Evolutionary conservation across 1,140 invertebrate species (phyloP), one percentile per base, ranked within the genome.

Genomic region (Ectropis grisescens): DNA sequence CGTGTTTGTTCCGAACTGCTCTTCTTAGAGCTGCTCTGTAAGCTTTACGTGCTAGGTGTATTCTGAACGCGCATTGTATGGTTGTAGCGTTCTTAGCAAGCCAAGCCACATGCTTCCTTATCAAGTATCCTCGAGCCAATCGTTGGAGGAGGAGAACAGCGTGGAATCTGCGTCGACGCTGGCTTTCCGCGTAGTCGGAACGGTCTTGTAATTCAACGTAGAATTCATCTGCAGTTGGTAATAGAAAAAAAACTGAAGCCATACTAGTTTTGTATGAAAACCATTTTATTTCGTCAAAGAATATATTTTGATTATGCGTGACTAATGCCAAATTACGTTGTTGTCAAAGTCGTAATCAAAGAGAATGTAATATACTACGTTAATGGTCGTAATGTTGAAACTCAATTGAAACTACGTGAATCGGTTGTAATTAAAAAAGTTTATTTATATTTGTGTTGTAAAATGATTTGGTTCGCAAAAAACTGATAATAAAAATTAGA

Each of bases 1-100:
- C 51, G 37, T 76, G 68, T 44, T 76, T 80, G 13, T 60, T 36
- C 10, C 55, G 37, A 0, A 75, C 66, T 14, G 70, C 69, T 42
- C 47, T 41, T 35, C 56, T 52, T 36, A 78, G 44, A 12, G 65
- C 68, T 5, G 38, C 43, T 22, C 65, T 50, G 15, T 65, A 69
- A n/a, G 53, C 48, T 46, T 67, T 74, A 11, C 62, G 40, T 3
- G 68, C 65, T 33, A 13, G 41, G 14, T 74, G 62, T 13, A 56
- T 32, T 58, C 76, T 67, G 29, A 66, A 76, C n/a, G 69, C 72
- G 16, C 69, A 66, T 32, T 81, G 76, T 39, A 81, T 81, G 11
- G 33, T 74, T 10, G 33, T 67, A 5, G 71, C 76, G 32, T 81
- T 72, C 33, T 59, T 45, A 6, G 66, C 52, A 23, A 81, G 37